A percentile compares a stretch with the other conserved stretches of the same genome.
phyloP scores from a whole-genome alignment of 2,888 invertebrate species.

The Sarcophaga carnaria region DNA sequence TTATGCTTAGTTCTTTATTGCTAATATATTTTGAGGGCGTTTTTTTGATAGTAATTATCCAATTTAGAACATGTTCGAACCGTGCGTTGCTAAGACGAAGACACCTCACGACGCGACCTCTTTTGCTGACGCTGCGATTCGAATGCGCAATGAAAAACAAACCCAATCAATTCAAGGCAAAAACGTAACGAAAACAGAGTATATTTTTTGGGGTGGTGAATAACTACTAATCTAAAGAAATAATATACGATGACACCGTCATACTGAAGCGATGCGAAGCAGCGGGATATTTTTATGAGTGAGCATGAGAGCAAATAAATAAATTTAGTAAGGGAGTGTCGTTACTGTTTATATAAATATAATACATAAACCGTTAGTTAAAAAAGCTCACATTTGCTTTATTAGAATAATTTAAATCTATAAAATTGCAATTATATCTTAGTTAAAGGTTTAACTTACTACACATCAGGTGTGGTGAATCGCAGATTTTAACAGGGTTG shows the following conservation, averaged over 20 bases:
- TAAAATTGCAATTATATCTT: background rate
- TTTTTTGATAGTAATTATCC: slow-evolving; percentile 73
- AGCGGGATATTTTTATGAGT: too few relatives aligned
- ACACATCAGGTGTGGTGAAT: slow-evolving; percentile 4
- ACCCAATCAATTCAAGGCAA: slow-evolving; percentile 44
- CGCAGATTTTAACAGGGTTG: background rate
- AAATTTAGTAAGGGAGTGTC: background rate
- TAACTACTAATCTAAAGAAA: background rate
- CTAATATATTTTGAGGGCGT: slow-evolving; percentile 44
- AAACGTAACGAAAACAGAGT: slow-evolving; percentile 3
- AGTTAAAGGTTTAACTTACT: background rate
- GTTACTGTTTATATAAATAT: background rate
- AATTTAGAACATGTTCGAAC: slow-evolving; percentile 75
- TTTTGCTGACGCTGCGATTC: slow-evolving; percentile 69
- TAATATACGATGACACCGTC: background rate
- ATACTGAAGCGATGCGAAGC: background rate
- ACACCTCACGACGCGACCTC: slow-evolving; percentile 66
- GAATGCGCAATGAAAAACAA: slow-evolving; percentile 55
- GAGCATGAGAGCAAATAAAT: slow-evolving; percentile 3
- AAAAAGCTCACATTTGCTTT: background rate
- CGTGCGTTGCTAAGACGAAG: slow-evolving; percentile 74
- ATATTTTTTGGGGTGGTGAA: slow-evolving; percentile 12
- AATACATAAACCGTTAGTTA: background rate
- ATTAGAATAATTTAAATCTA: background rate
- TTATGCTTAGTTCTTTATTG: slow-evolving; percentile 35